Evolutionary conservation across 1,140 invertebrate species (phyloP), one percentile per base, ranked within the genome.

Genomic region (Stegodyphus mimosarum): DNA sequence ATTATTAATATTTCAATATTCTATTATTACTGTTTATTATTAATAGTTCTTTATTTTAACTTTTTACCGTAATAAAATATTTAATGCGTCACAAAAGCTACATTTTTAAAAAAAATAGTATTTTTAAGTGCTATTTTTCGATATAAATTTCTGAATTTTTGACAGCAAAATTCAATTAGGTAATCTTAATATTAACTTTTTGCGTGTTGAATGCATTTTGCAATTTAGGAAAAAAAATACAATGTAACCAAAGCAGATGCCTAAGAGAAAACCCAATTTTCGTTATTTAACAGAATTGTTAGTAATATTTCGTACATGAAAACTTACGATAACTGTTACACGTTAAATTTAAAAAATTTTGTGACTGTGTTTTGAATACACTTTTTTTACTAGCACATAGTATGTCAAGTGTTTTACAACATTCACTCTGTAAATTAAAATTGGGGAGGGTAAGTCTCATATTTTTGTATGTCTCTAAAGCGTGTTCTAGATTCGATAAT

Each of bases 401-500:
- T 63, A 52, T 72, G 53, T 71, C 49, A 75, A 75, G 73, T 75
- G 73, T 66, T 75, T 76, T 67, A 67, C 73, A 66, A 76, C 49
- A 33, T 74, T 67, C 49, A 66, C 71, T 63, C 18, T 71, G 55
- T 81, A 81, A 81, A 81, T 84, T 53, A 18, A 48, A 69, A 76
- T 75, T 10, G 15, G 73, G 72, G 70, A 72, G 55, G 60, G 51
- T 51, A 70, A 74, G 81, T 66, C 60, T 11, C 55, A 83, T 84
- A 84, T 84, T 84, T 84, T 84, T 84, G 69, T 84, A 84, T 84
- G 81, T 84, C 72, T 84, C 64, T 75, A 84, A 84, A 52, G 63
- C 70, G 64, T 75, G 51, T 76, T 55, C 11, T 83, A 67, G n/a
- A 67, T 80, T 55, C 33, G 48, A 49, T 11, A 63, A 74, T 52